Percentiles rank a stretch among this genome's conserved stretches.
Evolutionary conservation across 2,888 invertebrate genomes (phyloP).

Genomic region (Phania funesta): DNA sequence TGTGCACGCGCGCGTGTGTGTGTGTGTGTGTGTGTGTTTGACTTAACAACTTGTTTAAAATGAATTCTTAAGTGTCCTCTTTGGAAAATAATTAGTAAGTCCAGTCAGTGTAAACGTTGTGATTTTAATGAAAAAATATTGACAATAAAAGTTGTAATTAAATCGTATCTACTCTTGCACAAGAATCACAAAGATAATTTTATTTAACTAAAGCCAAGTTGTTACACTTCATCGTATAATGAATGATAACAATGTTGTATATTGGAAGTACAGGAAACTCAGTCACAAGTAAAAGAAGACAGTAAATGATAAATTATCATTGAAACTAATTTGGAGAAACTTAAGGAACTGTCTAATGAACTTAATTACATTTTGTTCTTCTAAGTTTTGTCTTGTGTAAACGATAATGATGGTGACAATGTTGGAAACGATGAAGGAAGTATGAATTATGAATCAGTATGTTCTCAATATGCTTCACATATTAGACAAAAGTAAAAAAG

Average conservation of each 20-base stretch:
- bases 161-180: conserved; percentile 28
- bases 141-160: conserved; percentile 64
- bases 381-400: not conserved
- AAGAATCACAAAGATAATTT: conserved; percentile 30
- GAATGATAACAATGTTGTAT: not conserved
- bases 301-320: conserved; percentile 39
- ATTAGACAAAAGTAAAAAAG: not conserved
- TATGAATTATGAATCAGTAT: not conserved
- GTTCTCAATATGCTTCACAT: not conserved
- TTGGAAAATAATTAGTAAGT: conserved; percentile 60
- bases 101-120: conserved; percentile 61
- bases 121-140: conserved; percentile 65
- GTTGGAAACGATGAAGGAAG: not conserved
- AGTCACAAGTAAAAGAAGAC: not conserved
- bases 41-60: conserved; percentile 47
- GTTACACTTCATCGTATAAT: conserved; percentile 22
- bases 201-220: conserved; percentile 38
- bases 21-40: conserved; percentile 5
- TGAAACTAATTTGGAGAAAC: conserved; percentile 35
- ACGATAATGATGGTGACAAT: not conserved
- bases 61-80: conserved; percentile 59
- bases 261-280: conserved; percentile 4
- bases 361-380: conserved; percentile 41
- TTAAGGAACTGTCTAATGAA: conserved; percentile 42
- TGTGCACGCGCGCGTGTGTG: not conserved